Evolutionary conservation across 1,140 invertebrate genomes (phyloP), one percentile per base, ranked within the genome.

Genomic region (Scaptomyza montana): DNA sequence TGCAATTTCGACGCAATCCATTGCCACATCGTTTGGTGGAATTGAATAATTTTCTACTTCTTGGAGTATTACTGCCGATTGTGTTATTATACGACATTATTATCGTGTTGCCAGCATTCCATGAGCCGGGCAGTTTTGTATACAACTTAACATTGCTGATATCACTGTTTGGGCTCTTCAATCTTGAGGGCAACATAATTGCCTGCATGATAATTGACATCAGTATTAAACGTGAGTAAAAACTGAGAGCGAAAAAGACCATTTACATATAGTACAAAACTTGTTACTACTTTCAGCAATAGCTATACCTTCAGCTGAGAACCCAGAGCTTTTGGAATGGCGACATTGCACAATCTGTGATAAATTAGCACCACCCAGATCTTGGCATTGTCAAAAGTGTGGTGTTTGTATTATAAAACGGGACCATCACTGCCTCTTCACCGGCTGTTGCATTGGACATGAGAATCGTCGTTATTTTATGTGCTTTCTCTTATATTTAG

Each of bases 401-500:
- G 87, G 93, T 67, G 91, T 93, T 21, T 99, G 98, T 89, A 95
- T 99, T 51, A 86, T 98, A 16, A 98, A 97, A 89, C 93, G 97
- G 73, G 98, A 99, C 91, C 98, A 99, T 92, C 98, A 99, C 89
- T 99, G 98, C 90, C 95, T 96, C 49, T 99, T 98, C 91, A 95
- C 96, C 25, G 96, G 95, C 9, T 96, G 95, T 89, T 99, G 98
- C 92, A 93, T 99, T 10, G 98, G 98, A 0, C 96, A 98, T 87
- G 94, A 94, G 54, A 99, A 99, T 93, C 95, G 96, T 79, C 93
- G 97, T 86, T 98, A 96, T 92, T 99, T 98, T 85, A 93, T 97
- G 7, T 94, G 95, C 80, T 97, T 98, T 87, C 93, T 97, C 3
- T 90, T 97, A 13, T 96, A 98, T 91, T 92, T 98, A 33, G 95